A percentile compares a stretch with the other conserved stretches of the same genome.
Evolutionary conservation across 1,140 invertebrate genomes (phyloP).

Genomic region (Anastatus disparis): DNA sequence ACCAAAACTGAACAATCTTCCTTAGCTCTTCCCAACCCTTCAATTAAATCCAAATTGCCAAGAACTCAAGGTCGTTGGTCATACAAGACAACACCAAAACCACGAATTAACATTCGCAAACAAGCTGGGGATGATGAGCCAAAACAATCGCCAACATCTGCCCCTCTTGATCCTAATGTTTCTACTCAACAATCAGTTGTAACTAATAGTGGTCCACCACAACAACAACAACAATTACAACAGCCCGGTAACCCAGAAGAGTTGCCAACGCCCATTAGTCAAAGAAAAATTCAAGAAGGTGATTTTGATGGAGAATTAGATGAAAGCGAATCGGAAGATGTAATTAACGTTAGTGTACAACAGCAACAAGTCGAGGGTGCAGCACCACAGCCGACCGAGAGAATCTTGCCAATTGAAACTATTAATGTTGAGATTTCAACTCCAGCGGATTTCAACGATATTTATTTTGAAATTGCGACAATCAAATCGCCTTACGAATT

Average conservation of each 20-base stretch:
- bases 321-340: conserved; percentile 69
- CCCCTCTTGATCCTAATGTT: background rate
- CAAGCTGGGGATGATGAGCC: conserved; percentile 72
- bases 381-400: conserved; percentile 57
- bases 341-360: conserved; percentile 54
- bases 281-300: conserved; percentile 43
- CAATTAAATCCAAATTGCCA: conserved; percentile 78
- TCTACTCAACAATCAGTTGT: too few species aligned
- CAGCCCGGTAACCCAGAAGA: conserved; percentile 40
- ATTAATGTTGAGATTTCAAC: conserved; percentile 88
- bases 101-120: conserved; percentile 82
- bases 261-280: conserved; percentile 44
- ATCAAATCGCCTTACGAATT: conserved; percentile 90
- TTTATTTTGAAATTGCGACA: conserved; percentile 88
- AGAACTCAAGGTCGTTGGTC: conserved; percentile 85
- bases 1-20: conserved; percentile 47
- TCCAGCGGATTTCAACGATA: conserved; percentile 82
- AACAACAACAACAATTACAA: too few species aligned
- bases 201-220: too few species aligned
- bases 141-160: conserved; percentile 42
- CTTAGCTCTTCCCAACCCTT: conserved; percentile 18
- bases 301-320: conserved; percentile 73
- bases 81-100: conserved; percentile 88
- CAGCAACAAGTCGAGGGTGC: conserved; percentile 48
- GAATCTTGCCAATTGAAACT: conserved; percentile 75